Evolutionary conservation across 2,888 invertebrate species (phyloP).

Genomic region (Serripes groenlandicus): DNA sequence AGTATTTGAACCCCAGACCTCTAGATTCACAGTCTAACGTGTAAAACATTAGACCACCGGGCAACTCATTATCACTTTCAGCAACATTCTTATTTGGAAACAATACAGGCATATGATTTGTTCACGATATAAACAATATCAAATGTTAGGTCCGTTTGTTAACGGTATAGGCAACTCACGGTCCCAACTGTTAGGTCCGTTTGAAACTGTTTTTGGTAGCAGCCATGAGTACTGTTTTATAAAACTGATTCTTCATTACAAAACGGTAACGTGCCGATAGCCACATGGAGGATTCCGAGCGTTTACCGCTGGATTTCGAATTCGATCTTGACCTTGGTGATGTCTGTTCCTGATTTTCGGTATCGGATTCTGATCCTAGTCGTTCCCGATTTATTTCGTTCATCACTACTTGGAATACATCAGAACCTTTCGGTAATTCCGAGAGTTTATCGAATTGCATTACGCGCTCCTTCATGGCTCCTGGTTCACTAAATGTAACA

Average conservation of each 20-base stretch:
- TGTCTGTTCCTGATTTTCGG: neutral
- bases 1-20: too few species aligned
- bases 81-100: too few species aligned
- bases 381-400: conserved; percentile 12
- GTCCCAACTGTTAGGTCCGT: neutral
- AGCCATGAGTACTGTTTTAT: conserved; percentile 14
- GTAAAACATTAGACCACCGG: too few species aligned
- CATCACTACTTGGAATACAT: conserved; percentile 19
- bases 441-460: conserved; percentile 9
- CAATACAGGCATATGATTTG: too few species aligned
- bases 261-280: neutral
- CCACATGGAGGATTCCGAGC: neutral
- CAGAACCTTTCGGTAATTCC: conserved; percentile 23
- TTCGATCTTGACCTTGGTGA: conserved; percentile 24
- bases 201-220: neutral
- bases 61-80: too few species aligned
- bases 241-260: neutral
- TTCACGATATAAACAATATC: too few species aligned
- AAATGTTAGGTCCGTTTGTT: too few species aligned
- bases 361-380: neutral
- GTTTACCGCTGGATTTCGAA: conserved; percentile 3
- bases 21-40: too few species aligned
- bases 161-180: too few species aligned
- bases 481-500: neutral
- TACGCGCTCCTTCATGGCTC: neutral